A percentile compares a stretch with the other conserved stretches of the same genome.
Evolutionary conservation across 2,888 invertebrate genomes (phyloP).

Genomic region (Leptinotarsa rubiginosa): DNA sequence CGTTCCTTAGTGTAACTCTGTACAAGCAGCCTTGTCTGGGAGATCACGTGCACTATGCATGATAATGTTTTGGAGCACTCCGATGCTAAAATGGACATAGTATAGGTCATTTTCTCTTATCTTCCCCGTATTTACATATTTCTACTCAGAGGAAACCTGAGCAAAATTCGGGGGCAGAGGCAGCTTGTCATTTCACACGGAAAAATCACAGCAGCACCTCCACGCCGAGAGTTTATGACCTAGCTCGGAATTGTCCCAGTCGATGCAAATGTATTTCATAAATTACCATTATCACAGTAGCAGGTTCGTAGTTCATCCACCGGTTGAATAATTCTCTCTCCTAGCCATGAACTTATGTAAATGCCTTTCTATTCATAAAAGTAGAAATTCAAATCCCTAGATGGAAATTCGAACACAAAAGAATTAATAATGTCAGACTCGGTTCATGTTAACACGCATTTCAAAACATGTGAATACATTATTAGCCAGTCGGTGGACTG

Average conservation of each 20-base stretch:
- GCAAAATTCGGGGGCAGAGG: too few relatives aligned
- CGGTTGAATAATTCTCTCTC: conserved; percentile 20
- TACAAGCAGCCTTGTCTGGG: too few relatives aligned
- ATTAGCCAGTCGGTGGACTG: conserved; percentile 34
- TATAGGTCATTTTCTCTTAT: too few relatives aligned
- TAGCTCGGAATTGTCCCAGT: conserved; percentile 10
- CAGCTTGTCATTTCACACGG: too few relatives aligned
- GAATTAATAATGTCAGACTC: conserved; percentile 51
- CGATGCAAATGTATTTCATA: conserved; percentile 38
- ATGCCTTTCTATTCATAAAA: conserved; percentile 55
- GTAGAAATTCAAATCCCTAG: conserved; percentile 56
- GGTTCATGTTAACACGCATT: conserved; percentile 51
- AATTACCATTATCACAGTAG: conserved; percentile 41
- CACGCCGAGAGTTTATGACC: background rate
- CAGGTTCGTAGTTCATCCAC: conserved; percentile 40
- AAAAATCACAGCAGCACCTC: too few relatives aligned
- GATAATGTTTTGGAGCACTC: too few relatives aligned
- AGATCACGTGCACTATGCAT: too few relatives aligned
- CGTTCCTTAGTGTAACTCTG: too few relatives aligned
- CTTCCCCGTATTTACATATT: too few relatives aligned
- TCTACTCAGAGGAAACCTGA: too few relatives aligned
- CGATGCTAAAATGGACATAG: too few relatives aligned
- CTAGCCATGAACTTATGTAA: conserved; percentile 58
- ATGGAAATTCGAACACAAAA: conserved; percentile 55
- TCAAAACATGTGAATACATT: conserved; percentile 44